These are phyloP conservation scores for Deroplatys truncata DNA, from an alignment of 2,888 invertebrate species.

Conservation along the genomic window DNA sequence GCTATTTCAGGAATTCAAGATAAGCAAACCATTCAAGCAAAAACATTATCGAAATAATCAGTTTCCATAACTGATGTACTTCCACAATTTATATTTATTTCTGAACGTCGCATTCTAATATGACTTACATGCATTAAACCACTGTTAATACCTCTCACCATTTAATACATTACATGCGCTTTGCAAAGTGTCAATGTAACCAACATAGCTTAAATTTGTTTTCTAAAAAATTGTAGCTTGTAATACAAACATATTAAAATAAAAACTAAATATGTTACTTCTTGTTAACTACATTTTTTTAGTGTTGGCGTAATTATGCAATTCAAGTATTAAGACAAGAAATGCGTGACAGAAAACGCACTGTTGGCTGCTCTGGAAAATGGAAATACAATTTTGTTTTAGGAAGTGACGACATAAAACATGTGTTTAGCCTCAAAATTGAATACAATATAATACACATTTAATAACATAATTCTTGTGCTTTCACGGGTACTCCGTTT, in stretches of 20 bases:
- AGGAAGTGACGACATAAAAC: background rate
- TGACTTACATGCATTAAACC: background rate
- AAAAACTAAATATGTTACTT: too few species aligned
- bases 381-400: background rate
- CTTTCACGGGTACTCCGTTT: too few species aligned
- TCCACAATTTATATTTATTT: background rate
- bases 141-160: background rate
- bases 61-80: background rate
- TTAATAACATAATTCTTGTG: too few species aligned
- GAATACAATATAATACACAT: background rate
- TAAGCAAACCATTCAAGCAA: background rate
- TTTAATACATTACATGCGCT: background rate
- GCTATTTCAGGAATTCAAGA: background rate
- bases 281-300: too few species aligned
- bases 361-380: background rate
- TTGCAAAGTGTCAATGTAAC: background rate
- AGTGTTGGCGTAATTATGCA: too few species aligned
- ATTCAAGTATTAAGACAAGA: too few species aligned
- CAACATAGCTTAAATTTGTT: background rate
- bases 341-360: background rate
- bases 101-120: background rate
- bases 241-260: too few species aligned
- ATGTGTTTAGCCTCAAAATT: background rate
- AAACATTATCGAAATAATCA: background rate
- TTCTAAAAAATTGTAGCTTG: too few species aligned